Evolutionary conservation across 2,113 vertebrate genomes (phyloP).

Genomic region (Gambusia holbrooki): DNA sequence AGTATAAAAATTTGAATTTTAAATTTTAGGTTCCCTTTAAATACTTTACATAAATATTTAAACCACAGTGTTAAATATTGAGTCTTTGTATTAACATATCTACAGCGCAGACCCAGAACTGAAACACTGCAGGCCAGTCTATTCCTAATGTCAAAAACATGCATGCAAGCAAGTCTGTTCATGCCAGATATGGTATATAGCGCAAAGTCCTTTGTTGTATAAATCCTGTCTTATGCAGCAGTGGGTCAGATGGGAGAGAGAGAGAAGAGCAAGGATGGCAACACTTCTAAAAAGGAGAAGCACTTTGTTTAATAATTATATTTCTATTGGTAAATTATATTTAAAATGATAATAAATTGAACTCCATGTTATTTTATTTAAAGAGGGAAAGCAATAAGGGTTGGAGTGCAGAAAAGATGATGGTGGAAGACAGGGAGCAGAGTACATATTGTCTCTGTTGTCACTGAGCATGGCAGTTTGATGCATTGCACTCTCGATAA

Average conservation of each 20-base stretch:
- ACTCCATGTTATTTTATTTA: neutral
- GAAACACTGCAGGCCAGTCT: neutral
- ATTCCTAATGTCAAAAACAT: constrained; percentile 7
- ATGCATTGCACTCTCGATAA: constrained; percentile 59
- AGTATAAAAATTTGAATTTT: too few relatives aligned
- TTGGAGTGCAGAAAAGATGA: neutral
- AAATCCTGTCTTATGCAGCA: constrained; percentile 47
- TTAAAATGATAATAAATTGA: neutral
- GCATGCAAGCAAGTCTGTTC: constrained; percentile 41
- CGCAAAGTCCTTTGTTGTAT: constrained; percentile 51
- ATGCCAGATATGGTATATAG: constrained; percentile 55
- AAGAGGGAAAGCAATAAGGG: neutral
- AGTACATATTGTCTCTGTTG: constrained; percentile 55
- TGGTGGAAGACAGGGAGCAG: neutral
- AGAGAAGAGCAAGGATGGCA: constrained; percentile 26
- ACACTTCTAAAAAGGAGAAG: constrained; percentile 29
- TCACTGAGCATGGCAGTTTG: constrained; percentile 50
- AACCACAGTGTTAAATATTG: neutral
- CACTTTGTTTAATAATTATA: neutral
- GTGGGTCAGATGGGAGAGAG: constrained; percentile 18
- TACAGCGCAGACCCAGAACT: neutral
- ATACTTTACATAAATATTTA: too few relatives aligned
- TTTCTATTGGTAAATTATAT: neutral
- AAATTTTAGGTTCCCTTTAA: too few relatives aligned
- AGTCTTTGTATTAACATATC: neutral